phyloP scores from a whole-genome alignment of 2,888 invertebrate species.

The Xanthia togata region DNA sequence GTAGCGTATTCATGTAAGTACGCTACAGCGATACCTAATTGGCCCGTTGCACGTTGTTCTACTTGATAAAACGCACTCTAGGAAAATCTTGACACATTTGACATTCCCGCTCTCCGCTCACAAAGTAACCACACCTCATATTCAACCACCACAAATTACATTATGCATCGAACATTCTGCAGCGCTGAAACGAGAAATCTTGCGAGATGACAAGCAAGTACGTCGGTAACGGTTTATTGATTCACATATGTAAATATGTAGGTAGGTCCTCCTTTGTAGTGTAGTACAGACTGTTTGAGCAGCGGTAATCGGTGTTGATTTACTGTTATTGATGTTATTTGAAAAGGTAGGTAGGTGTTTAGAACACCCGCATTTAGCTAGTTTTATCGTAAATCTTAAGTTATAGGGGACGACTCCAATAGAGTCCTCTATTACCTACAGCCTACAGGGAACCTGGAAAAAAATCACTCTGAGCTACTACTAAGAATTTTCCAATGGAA shows the following conservation, averaged over 20 bases:
- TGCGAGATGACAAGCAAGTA: conserved; percentile 55
- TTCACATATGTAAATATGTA: conserved; percentile 48
- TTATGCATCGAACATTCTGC: conserved; percentile 58
- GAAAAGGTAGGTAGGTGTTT: not conserved
- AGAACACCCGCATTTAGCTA: not conserved
- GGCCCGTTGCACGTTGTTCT: too few species aligned
- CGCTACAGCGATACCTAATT: too few species aligned
- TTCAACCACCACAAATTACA: conserved; percentile 45
- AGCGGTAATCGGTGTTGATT: conserved; percentile 15
- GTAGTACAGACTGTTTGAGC: conserved; percentile 22
- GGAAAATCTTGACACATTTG: too few species aligned
- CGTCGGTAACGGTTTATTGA: conserved; percentile 48
- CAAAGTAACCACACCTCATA: conserved; percentile 26
- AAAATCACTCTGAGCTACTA: not conserved
- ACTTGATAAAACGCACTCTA: too few species aligned
- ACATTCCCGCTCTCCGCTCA: conserved; percentile 29
- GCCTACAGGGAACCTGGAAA: not conserved
- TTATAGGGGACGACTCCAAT: too few species aligned
- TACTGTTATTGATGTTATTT: conserved; percentile 1
- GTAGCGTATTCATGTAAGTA: too few species aligned
- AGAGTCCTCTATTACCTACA: not conserved
- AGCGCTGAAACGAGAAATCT: conserved; percentile 59
- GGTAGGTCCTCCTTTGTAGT: conserved; percentile 15
- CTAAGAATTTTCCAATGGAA: not conserved
- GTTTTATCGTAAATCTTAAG: not conserved